Evolutionary conservation across 2,888 invertebrate species (phyloP).

Genomic region (Dasysyrphus tricinctus): DNA sequence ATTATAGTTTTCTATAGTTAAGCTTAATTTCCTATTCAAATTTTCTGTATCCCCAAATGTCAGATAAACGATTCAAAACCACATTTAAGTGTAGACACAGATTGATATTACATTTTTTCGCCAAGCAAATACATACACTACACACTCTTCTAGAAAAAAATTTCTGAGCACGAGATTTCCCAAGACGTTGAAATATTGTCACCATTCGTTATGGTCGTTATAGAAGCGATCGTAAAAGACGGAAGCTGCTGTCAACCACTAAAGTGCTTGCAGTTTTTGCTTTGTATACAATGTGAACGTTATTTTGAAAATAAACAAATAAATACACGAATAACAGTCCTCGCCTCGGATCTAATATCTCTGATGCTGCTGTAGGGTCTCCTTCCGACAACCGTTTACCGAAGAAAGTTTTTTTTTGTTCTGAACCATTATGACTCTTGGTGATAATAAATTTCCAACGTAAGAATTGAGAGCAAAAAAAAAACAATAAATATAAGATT

Average conservation of each 20-base stretch:
- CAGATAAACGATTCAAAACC: background rate
- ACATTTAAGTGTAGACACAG: background rate
- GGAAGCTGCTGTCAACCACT: background rate
- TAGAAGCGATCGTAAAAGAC: slow-evolving; percentile 2
- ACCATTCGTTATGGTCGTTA: slow-evolving; percentile 13
- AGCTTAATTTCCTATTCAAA: background rate
- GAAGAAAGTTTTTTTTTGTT: background rate
- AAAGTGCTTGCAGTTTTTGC: background rate
- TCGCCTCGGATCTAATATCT: background rate
- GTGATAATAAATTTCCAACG: background rate
- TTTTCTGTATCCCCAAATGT: background rate
- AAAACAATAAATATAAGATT: background rate
- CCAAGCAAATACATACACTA: background rate
- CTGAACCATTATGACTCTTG: background rate
- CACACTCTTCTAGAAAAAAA: background rate
- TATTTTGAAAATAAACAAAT: slow-evolving; percentile 2
- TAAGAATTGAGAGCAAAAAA: background rate
- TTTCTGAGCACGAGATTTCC: background rate
- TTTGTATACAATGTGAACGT: background rate
- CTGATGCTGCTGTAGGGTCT: background rate
- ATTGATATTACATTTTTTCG: background rate
- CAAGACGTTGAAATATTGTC: background rate
- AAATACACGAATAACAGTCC: background rate
- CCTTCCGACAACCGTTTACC: background rate
- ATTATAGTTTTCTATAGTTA: background rate